Conservation (phyloP, 1,140 invertebrate species). For the Schmidtea mediterranea region DNA sequence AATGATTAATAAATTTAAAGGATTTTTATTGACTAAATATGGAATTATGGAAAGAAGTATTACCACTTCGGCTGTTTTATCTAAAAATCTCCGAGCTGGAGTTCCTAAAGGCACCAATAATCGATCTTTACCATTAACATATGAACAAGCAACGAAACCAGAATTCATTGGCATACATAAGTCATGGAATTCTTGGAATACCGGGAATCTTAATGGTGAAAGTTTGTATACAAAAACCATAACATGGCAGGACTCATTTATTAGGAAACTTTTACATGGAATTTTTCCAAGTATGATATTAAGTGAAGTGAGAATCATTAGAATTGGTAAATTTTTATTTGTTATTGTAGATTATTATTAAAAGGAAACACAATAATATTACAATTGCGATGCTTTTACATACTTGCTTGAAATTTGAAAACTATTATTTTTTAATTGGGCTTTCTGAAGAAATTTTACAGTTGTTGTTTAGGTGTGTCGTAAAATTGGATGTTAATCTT, state of each 20-base stretch:
- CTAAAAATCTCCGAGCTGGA: background rate
- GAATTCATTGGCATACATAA: background rate
- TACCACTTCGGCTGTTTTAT: background rate
- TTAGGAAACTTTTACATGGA: background rate
- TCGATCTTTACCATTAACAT: background rate
- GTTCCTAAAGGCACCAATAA: background rate
- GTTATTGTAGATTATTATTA: background rate
- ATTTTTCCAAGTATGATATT: background rate
- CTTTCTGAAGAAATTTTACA: background rate
- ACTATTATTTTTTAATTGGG: background rate
- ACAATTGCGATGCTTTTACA: background rate
- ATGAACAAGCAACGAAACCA: slow-evolving; percentile 3
- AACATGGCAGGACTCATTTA: background rate
- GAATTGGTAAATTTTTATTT: background rate
- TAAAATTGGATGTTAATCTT: background rate
- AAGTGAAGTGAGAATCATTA: background rate
- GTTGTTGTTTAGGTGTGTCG: background rate
- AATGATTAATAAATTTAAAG: too few relatives aligned
- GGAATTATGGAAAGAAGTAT: too few relatives aligned
- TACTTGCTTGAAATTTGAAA: background rate
- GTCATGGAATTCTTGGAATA: slow-evolving; percentile 3
- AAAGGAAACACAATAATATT: background rate
- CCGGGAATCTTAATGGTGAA: background rate
- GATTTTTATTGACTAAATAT: too few relatives aligned
- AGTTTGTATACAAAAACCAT: background rate